Conservation (phyloP, 37 sponge, comb jelly and placozoan genomes). For the Halisarca cf. caerulea region DNA sequence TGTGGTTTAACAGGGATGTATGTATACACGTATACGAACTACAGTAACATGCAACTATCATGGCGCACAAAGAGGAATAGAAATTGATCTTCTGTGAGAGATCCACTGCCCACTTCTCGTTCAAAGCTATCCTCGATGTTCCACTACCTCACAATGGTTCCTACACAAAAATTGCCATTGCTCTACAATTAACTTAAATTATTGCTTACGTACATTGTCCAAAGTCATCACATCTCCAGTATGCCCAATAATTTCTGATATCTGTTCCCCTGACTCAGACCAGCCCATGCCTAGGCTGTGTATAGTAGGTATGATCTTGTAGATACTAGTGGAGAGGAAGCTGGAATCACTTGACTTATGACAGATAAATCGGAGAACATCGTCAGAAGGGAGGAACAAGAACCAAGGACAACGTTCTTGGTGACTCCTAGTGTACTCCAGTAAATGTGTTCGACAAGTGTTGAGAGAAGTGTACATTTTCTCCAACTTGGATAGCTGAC, state of each 20-base stretch:
- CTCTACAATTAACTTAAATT: not conserved
- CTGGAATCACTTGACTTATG: conserved; percentile 31
- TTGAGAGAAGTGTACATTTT: conserved; percentile 55
- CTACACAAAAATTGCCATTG: not conserved
- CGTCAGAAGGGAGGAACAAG: conserved; percentile 75
- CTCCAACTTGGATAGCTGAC: conserved; percentile 67
- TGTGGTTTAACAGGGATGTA: no score
- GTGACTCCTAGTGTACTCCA: conserved; percentile 37
- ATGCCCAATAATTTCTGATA: not conserved
- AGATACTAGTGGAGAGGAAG: not conserved
- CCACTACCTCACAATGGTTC: no score
- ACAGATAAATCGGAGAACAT: conserved; percentile 71
- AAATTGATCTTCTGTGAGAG: no score
- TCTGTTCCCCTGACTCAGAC: not conserved
- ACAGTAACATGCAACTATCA: no score
- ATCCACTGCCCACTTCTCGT: no score
- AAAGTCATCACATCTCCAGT: not conserved
- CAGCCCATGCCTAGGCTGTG: not conserved
- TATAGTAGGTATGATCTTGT: not conserved
- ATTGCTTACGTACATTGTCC: not conserved
- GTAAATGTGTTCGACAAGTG: conserved; percentile 57
- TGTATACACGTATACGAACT: no score
- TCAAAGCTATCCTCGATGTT: no score
- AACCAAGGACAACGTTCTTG: conserved; percentile 67
- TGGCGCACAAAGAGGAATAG: no score